Percentiles rank a stretch among this genome's conserved stretches.
Evolutionary conservation across 2,888 invertebrate genomes (phyloP).

Genomic region (Neoitamus cyanurus): DNA sequence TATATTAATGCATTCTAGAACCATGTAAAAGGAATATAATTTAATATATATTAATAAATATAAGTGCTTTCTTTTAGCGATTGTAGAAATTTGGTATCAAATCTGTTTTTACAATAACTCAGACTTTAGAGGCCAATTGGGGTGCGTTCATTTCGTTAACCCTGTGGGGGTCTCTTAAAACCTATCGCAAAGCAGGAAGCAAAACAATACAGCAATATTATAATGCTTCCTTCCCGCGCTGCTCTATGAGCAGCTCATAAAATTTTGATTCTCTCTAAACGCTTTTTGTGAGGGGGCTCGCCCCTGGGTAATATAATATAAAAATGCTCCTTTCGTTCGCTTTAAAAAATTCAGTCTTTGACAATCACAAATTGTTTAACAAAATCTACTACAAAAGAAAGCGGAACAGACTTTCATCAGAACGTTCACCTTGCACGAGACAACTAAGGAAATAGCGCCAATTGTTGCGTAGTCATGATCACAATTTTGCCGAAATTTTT

Average conservation of each 20-base stretch:
- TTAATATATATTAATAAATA: constrained; percentile 42
- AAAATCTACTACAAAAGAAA: constrained; percentile 55
- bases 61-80: constrained; percentile 38
- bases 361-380: constrained; percentile 60
- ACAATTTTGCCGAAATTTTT: constrained; percentile 33
- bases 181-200: background rate
- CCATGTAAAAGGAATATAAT: constrained; percentile 37
- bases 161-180: background rate
- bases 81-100: constrained; percentile 55
- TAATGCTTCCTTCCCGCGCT: background rate
- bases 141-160: constrained; percentile 15
- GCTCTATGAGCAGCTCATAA: background rate
- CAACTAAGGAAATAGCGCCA: constrained; percentile 13
- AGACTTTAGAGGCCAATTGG: constrained; percentile 55
- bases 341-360: constrained; percentile 59
- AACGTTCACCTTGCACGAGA: constrained; percentile 7
- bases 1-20: constrained; percentile 46
- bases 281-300: constrained; percentile 8
- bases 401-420: constrained; percentile 48
- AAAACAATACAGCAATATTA: constrained; percentile 30
- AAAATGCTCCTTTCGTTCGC: constrained; percentile 49
- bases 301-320: constrained; percentile 28
- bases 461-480: constrained; percentile 45
- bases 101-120: constrained; percentile 50
- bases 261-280: constrained; percentile 41